Evolutionary conservation across 2,113 vertebrate genomes (phyloP).

Genomic region (Heterotilapia buettikoferi): DNA sequence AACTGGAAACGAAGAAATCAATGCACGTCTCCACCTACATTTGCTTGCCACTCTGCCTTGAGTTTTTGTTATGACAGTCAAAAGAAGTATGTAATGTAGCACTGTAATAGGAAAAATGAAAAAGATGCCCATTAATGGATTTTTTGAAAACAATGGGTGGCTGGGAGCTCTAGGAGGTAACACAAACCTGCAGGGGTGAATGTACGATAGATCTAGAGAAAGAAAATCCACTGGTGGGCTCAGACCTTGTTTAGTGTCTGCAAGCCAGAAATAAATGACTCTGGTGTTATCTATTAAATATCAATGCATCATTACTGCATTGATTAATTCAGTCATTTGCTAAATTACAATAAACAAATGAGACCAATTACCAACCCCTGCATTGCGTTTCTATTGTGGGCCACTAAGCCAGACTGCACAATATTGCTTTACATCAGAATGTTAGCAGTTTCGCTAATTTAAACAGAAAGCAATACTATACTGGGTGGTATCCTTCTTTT

Average conservation of each 20-base stretch:
- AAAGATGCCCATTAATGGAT: slow-evolving; percentile 31
- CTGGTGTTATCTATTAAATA: neutral
- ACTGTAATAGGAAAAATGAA: neutral
- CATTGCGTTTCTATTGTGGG: neutral
- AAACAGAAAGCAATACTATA: neutral
- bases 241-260: neutral
- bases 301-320: slow-evolving; percentile 14
- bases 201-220: neutral
- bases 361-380: neutral
- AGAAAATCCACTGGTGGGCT: neutral
- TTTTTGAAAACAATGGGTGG: slow-evolving; percentile 29
- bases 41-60: neutral
- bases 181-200: neutral
- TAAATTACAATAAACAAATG: neutral
- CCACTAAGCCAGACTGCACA: neutral
- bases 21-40: slow-evolving; percentile 19
- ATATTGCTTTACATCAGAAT: neutral
- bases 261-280: neutral
- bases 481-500: neutral
- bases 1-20: slow-evolving; percentile 39
- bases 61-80: slow-evolving; percentile 43
- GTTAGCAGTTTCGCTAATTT: neutral
- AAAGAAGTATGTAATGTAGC: slow-evolving; percentile 18
- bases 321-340: slow-evolving; percentile 12
- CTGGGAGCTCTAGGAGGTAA: neutral